Base-by-base conservation (phyloP, 2,888 invertebrate genomes). In the Hydrotaea diabolus region DNA sequence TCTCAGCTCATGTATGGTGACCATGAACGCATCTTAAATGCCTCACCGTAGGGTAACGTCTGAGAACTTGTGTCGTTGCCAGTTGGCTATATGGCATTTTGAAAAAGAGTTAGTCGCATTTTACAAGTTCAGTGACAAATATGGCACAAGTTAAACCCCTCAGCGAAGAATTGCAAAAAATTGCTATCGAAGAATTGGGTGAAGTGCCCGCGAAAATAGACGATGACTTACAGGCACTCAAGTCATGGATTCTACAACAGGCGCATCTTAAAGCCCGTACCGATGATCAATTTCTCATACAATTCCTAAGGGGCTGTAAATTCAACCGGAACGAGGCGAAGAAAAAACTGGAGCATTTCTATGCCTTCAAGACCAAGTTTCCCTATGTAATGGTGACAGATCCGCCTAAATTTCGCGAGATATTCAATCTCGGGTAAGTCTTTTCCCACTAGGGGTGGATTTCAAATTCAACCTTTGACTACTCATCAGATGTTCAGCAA, bases 321-420 rank as follows among this genome's bases (percentile, higher is more conserved):
- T 62, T 23, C 19, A 4, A 62, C 31, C n/a, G 31, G n/a, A 1
- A 26, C 0, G 36, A 7, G 17, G 62, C 62, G 0, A 31, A 31
- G 36, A n/a, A 62, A 8, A 62, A 62, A 62, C 7, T 62, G 15
- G 31, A 62, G 3, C 26, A 62, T n/a, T 62, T 31, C n/a, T 62
- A 26, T 31, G 31, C 62, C n/a, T 62, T 31, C 36, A 62, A 62
- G 85, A 92, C 93, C 0, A 90, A 93, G 75, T 92, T 93, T 11
- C 94, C 95, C 0, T 94, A 95, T 86, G 91, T 94, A 71, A 94
- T 94, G 84, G 90, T 1, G 0, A 17, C 23, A 4, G 62, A n/a
- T 5, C 26, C 31, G 1, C 3, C 31, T 1, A 62, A 36, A 31
- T 62, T 62, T 31, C 31, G n/a, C 7, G 62, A 62, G 9, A 15